phyloP scores from a whole-genome alignment of 2,797 vertebrate genomes.

The Artibeus lituratus region DNA sequence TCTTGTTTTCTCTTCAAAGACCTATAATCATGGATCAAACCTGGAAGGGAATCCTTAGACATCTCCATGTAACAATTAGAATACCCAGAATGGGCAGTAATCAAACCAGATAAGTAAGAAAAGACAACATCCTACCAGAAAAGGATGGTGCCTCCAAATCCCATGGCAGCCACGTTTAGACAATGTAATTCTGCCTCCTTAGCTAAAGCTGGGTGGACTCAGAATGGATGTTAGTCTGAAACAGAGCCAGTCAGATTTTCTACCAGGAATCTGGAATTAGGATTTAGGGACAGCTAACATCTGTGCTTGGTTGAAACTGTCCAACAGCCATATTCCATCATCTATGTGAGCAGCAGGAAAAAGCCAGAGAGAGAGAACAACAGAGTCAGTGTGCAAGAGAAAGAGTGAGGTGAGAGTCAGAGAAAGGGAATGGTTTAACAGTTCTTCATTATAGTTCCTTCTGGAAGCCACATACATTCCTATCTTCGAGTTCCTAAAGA shows the following conservation, averaged over 20 bases:
- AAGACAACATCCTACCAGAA: not conserved
- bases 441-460: not conserved
- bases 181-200: not conserved
- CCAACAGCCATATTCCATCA: not conserved
- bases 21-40: not conserved
- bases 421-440: not conserved
- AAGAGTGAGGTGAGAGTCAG: not conserved
- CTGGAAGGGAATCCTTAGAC: not conserved
- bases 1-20: constrained; percentile 16
- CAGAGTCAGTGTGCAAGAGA: not conserved
- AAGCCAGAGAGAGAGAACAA: not conserved
- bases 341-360: not conserved
- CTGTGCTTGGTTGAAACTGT: not conserved
- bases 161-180: not conserved
- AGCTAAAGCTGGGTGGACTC: not conserved
- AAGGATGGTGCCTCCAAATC: not conserved
- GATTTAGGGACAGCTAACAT: not conserved
- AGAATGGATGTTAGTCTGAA: not conserved
- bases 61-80: not conserved
- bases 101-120: not conserved
- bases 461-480: not conserved
- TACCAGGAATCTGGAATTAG: not conserved
- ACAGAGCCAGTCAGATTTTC: not conserved
- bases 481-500: not conserved
- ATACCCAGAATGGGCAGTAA: not conserved